Conservation (phyloP, 1,140 invertebrate species). For the Drosophila aff. region DNA sequence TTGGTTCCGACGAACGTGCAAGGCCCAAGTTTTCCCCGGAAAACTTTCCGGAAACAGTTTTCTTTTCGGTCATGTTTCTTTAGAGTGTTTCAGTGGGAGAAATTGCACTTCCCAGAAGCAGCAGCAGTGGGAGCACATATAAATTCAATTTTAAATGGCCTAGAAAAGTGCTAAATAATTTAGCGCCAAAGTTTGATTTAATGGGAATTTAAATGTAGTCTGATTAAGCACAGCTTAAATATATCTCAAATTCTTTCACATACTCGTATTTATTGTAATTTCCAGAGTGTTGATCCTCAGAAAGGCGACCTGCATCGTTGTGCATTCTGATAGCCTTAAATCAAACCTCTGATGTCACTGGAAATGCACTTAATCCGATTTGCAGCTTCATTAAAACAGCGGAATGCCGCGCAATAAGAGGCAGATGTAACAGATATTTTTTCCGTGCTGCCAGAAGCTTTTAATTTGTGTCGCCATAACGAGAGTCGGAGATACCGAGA, state of each 20-base stretch:
- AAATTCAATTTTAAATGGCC: conserved; percentile 36
- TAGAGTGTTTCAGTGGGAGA: conserved; percentile 12
- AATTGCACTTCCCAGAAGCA: conserved; percentile 28
- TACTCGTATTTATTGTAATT: not conserved
- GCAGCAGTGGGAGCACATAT: not conserved
- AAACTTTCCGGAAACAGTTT: conserved; percentile 47
- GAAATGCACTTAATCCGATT: conserved; percentile 46
- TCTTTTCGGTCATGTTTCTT: conserved; percentile 31
- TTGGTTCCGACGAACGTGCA: conserved; percentile 35
- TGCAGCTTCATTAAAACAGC: conserved; percentile 40
- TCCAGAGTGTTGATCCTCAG: not conserved
- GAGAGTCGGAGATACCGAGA: not conserved
- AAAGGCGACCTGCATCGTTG: not conserved
- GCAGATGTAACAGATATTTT: conserved; percentile 24
- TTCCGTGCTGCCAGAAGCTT: conserved; percentile 52
- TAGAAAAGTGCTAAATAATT: conserved; percentile 24
- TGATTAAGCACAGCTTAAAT: not conserved
- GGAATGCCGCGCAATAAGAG: conserved; percentile 32
- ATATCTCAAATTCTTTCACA: not conserved
- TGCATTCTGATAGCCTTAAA: conserved; percentile 9
- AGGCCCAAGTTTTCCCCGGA: conserved; percentile 34
- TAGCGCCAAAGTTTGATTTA: conserved; percentile 1
- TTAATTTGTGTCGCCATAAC: conserved; percentile 74
- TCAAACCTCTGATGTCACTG: conserved; percentile 18
- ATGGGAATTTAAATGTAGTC: not conserved